Evolutionary conservation across 2,797 vertebrate genomes (phyloP).

Genomic region (Labroides dimidiatus): DNA sequence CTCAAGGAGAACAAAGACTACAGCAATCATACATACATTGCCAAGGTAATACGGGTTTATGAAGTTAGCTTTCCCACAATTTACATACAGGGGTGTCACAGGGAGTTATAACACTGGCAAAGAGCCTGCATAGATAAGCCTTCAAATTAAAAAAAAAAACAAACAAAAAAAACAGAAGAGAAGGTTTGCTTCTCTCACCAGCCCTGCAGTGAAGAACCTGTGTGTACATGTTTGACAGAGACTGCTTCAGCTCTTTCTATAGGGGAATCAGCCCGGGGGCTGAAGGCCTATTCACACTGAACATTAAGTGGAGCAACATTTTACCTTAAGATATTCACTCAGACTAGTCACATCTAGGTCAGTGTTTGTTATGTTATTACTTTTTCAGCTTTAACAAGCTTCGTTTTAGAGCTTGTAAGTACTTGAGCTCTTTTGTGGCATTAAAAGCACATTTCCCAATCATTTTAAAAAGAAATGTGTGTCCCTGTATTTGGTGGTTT

Average conservation of each 20-base stretch:
- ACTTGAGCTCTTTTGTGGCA: too few relatives aligned
- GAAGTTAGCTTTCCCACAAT: neutral
- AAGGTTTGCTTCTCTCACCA: conserved; percentile 4
- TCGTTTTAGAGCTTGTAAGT: too few relatives aligned
- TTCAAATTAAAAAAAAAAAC: neutral
- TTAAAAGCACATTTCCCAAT: too few relatives aligned
- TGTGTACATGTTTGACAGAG: neutral
- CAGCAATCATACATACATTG: conserved; percentile 84
- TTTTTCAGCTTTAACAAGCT: neutral
- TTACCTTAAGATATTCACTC: neutral
- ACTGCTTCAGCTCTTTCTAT: neutral
- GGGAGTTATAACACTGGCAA: neutral
- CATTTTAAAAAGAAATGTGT: too few relatives aligned
- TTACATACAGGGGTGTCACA: neutral
- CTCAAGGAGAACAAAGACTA: conserved; percentile 89
- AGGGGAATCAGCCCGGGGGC: neutral
- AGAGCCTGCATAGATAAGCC: neutral
- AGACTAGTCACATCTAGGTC: neutral
- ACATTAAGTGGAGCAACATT: neutral
- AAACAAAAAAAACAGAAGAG: neutral
- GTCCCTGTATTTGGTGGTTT: too few relatives aligned
- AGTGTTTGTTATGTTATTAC: too few relatives aligned
- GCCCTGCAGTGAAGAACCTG: neutral
- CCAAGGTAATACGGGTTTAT: conserved; percentile 82
- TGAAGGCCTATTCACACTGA: neutral